phyloP scores from a whole-genome alignment of 2,797 vertebrate species.

The Malurus splendens region DNA sequence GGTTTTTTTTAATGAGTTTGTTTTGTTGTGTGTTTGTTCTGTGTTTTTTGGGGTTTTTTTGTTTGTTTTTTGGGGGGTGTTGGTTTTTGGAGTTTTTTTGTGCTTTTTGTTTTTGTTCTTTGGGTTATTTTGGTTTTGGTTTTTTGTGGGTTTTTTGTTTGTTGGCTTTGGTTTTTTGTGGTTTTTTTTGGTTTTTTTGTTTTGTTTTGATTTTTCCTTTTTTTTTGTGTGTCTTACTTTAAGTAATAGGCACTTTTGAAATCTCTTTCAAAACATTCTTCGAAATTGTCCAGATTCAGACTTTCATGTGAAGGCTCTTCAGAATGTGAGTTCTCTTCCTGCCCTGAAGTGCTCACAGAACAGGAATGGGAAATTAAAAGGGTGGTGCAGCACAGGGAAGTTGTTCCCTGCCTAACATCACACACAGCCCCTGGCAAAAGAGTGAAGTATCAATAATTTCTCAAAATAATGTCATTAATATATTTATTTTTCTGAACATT shows the following conservation, averaged over 20 bases:
- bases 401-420: background rate
- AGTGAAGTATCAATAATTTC: background rate
- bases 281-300: background rate
- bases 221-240: no score
- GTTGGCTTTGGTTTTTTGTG: no score
- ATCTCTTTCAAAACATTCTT: background rate
- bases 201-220: no score
- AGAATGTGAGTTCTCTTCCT: background rate
- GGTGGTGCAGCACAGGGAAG: background rate
- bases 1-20: no score
- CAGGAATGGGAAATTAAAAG: background rate
- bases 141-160: no score
- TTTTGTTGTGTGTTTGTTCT: no score
- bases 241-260: background rate
- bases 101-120: no score
- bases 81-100: no score
- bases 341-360: background rate
- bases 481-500: background rate
- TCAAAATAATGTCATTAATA: background rate
- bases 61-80: no score
- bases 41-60: no score
- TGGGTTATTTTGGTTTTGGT: no score
- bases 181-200: no score
- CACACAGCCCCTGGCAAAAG: background rate
- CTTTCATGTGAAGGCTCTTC: background rate